These are phyloP conservation scores for Tachysurus vachellii DNA, from an alignment of 2,113 vertebrate genomes.

Conservation along the genomic window DNA sequence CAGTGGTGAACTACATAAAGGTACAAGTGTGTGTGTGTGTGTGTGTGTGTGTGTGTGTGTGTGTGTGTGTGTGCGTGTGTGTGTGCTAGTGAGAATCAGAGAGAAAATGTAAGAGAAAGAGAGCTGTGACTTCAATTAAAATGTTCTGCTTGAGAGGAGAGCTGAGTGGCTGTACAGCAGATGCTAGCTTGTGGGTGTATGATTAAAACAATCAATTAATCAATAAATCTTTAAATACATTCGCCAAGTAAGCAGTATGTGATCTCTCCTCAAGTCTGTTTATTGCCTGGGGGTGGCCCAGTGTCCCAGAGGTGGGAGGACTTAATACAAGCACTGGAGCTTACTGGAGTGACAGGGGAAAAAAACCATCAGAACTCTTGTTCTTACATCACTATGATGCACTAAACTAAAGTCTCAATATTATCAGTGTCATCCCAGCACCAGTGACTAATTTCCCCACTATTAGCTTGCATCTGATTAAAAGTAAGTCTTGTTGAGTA, in stretches of 20 bases:
- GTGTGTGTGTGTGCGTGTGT: background rate
- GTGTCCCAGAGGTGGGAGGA: conserved; percentile 23
- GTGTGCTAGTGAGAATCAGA: conserved; percentile 1
- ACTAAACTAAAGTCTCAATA: background rate
- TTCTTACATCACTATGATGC: background rate
- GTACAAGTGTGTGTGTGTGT: conserved; percentile 11
- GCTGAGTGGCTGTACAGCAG: conserved; percentile 37
- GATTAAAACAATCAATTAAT: conserved; percentile 50
- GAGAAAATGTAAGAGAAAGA: conserved; percentile 17
- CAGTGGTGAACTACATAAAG: background rate
- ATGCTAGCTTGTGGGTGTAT: conserved; percentile 35
- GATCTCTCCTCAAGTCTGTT: conserved; percentile 26
- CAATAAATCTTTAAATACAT: conserved; percentile 47
- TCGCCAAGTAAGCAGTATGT: conserved; percentile 38
- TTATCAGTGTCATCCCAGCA: background rate
- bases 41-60: background rate
- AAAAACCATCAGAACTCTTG: background rate
- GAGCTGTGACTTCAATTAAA: conserved; percentile 49
- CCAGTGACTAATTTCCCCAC: background rate
- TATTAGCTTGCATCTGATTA: background rate
- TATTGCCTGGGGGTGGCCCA: conserved; percentile 23
- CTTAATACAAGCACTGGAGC: background rate
- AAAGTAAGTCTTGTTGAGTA: background rate
- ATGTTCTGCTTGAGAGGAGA: conserved; percentile 40
- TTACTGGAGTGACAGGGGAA: background rate